Evolutionary conservation across 92 coral and sea anemone species (phyloP), one percentile per base, ranked within the genome.

Genomic region (Epizoanthus stellaris): DNA sequence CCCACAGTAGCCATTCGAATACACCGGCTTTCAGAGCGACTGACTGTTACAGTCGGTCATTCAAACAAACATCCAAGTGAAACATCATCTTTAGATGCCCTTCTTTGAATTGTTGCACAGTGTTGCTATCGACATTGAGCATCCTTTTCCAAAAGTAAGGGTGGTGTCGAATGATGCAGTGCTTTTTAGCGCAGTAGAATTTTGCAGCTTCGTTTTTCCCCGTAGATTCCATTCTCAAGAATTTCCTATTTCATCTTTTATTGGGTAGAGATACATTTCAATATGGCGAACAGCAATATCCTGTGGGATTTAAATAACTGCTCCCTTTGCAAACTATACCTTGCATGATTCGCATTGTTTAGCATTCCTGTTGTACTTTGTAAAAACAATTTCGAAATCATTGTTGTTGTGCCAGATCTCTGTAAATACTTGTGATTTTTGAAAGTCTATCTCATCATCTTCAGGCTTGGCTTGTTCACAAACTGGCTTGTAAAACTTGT

Each of bases 141-240:
- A 90, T 63, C 23, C 90, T 90, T 77, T 90, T 90, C 90, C 90
- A 90, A 75, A 87, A 86, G 82, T 87, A 90, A 2, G 90, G 88
- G 67, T 90, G 90, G 60, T 90, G 67, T 15, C 71, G 68, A 25
- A 90, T 45, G 61, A 90, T 57, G 54, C 88, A 90, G 3, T 21
- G 70, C 81, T 86, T 90, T 19, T 81, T 72, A 2, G 53, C 36
- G 23, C 85, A 87, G 75, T 90, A 87, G 59, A 80, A 90, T 21
- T 63, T 20, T 13, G 87, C 67, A 5, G 82, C 79, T 62, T 90
- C 90, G 47, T 80, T 83, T 25, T 74, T 85, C 91, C 88, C 81
- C 16, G 85, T 90, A 0, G 88, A 80, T 75, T 86, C 90, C 81
- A 62, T 71, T 3, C 69, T 75, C 9, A 73, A 10, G 15, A 67